Evolutionary conservation across 2,113 vertebrate genomes (phyloP).

Genomic region (Bettongia penicillata): DNA sequence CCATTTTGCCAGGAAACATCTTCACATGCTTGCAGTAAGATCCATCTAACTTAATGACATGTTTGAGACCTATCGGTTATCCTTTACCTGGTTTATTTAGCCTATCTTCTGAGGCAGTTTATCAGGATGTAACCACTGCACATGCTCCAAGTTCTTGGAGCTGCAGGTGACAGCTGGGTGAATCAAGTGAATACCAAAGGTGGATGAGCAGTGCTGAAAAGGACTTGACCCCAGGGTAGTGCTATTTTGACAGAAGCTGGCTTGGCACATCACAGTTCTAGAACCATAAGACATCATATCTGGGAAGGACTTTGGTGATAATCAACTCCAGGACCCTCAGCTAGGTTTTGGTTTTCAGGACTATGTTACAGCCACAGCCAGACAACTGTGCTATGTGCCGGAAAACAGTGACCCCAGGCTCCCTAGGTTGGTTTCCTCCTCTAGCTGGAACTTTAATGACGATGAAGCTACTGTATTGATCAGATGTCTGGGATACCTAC

Average conservation of each 20-base stretch:
- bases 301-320: neutral
- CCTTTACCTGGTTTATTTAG: neutral
- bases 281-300: neutral
- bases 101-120: neutral
- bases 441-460: slow-evolving; percentile 52
- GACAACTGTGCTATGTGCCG: slow-evolving; percentile 3
- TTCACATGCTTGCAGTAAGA: neutral
- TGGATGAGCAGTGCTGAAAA: neutral
- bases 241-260: neutral
- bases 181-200: neutral
- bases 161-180: neutral
- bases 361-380: neutral
- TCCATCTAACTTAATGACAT: neutral
- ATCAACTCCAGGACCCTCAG: neutral
- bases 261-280: neutral
- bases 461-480: slow-evolving; percentile 53
- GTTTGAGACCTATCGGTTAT: neutral
- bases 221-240: neutral
- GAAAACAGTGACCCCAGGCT: slow-evolving; percentile 19
- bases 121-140: too few relatives aligned
- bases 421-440: neutral
- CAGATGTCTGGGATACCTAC: neutral
- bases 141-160: neutral
- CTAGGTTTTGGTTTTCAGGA: neutral
- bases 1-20: neutral